Conservation (phyloP, 2,888 invertebrate genomes). For the Oscheius sp. region DNA sequence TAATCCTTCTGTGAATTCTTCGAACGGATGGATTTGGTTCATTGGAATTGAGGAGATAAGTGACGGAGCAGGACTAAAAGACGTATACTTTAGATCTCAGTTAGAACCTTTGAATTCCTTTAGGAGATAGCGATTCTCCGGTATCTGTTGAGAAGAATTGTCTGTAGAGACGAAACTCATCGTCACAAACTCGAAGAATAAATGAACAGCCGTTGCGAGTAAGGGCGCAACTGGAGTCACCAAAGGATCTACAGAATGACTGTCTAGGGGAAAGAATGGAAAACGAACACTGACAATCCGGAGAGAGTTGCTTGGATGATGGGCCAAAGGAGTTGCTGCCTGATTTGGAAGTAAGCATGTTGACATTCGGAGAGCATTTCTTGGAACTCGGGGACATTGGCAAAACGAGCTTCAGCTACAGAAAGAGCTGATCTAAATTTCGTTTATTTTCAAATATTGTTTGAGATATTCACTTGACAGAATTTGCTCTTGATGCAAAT, state of each 20-base stretch:
- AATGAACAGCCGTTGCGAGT: constrained; percentile 86
- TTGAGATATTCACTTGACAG: constrained; percentile 53
- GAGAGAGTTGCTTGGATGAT: constrained; percentile 62
- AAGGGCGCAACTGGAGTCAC: constrained; percentile 65
- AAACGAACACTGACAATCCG: constrained; percentile 45
- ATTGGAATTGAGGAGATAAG: background rate
- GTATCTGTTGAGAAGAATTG: constrained; percentile 82
- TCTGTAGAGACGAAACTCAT: constrained; percentile 88
- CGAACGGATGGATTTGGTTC: constrained; percentile 50
- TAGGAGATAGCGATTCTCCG: constrained; percentile 21
- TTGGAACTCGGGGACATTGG: constrained; percentile 62
- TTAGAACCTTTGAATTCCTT: constrained; percentile 3
- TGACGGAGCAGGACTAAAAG: constrained; percentile 12
- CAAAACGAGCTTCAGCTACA: constrained; percentile 63
- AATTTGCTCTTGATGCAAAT: constrained; percentile 64
- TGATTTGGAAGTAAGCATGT: constrained; percentile 63
- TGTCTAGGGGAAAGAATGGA: background rate
- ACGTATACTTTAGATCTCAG: background rate
- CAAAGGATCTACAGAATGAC: constrained; percentile 38
- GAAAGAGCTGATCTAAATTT: constrained; percentile 58
- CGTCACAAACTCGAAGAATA: constrained; percentile 89
- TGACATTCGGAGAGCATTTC: constrained; percentile 67
- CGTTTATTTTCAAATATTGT: background rate
- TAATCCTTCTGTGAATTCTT: constrained; percentile 61
- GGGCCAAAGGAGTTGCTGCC: constrained; percentile 62